Percentiles rank a stretch among this genome's conserved stretches.
phyloP scores from a whole-genome alignment of 2,113 vertebrate species.

The Brachypteracias leptosomus region DNA sequence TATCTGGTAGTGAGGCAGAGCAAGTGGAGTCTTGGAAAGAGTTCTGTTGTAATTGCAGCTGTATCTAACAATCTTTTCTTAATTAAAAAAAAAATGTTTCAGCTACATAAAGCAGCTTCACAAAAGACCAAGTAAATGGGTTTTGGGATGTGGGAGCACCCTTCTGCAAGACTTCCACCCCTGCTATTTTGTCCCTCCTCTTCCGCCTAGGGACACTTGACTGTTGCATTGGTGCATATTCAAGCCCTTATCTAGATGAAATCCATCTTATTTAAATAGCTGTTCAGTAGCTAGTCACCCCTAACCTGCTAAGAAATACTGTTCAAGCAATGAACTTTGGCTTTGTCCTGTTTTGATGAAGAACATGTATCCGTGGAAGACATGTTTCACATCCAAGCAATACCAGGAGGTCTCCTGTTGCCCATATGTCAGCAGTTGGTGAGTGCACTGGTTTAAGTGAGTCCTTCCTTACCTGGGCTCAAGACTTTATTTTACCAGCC shows the following conservation, averaged over 20 bases:
- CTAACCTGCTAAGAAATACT: neutral
- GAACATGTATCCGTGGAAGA: neutral
- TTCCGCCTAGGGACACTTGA: neutral
- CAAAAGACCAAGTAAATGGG: neutral
- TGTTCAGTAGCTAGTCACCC: neutral
- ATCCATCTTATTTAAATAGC: neutral
- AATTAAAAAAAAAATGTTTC: neutral
- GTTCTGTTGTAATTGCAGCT: neutral
- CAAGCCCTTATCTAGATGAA: neutral
- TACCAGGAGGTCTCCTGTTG: neutral
- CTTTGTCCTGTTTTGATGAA: neutral
- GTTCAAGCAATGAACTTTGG: neutral
- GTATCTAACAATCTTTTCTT: neutral
- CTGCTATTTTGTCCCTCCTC: neutral
- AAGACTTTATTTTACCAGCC: neutral
- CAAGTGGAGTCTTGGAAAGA: neutral
- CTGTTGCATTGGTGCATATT: neutral
- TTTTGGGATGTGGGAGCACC: neutral
- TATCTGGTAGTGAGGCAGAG: neutral
- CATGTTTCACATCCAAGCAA: fast-evolving
- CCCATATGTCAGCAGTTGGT: neutral
- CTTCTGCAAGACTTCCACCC: neutral
- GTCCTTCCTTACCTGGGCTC: neutral
- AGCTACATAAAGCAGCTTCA: neutral
- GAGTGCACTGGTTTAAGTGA: neutral